Conservation (phyloP, 2,888 invertebrate genomes). For the Eledone cirrhosa region DNA sequence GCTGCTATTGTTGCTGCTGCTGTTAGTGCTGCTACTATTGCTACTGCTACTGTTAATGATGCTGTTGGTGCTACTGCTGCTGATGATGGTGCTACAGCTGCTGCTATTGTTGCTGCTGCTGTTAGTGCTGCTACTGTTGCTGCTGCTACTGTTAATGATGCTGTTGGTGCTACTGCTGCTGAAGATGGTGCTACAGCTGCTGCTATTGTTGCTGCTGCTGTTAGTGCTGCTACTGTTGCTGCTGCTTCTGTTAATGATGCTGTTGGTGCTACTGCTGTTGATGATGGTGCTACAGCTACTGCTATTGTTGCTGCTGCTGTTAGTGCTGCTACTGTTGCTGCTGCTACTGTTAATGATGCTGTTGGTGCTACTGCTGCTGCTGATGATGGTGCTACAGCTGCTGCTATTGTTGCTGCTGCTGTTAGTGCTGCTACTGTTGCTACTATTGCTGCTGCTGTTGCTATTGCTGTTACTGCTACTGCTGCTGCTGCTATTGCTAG, state of each 20-base stretch:
- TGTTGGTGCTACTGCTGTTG: not conserved
- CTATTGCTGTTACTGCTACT: not conserved
- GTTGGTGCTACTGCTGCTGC: too few species aligned
- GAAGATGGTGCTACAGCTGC: not conserved
- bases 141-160: not conserved
- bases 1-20: not conserved
- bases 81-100: not conserved
- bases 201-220: not conserved
- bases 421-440: not conserved
- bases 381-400: not conserved
- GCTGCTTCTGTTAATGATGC: not conserved
- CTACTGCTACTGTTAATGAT: not conserved
- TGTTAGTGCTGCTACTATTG: not conserved
- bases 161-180: not conserved
- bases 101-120: not conserved
- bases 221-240: not conserved
- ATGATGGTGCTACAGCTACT: not conserved
- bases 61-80: not conserved
- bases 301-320: too few species aligned
- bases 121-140: not conserved
- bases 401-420: not conserved
- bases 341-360: too few species aligned
- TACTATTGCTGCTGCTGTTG: not conserved
- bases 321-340: not conserved
- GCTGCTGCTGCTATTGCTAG: not conserved